phyloP scores from a whole-genome alignment of 2,113 vertebrate species.

The Corvus moneduloides region DNA sequence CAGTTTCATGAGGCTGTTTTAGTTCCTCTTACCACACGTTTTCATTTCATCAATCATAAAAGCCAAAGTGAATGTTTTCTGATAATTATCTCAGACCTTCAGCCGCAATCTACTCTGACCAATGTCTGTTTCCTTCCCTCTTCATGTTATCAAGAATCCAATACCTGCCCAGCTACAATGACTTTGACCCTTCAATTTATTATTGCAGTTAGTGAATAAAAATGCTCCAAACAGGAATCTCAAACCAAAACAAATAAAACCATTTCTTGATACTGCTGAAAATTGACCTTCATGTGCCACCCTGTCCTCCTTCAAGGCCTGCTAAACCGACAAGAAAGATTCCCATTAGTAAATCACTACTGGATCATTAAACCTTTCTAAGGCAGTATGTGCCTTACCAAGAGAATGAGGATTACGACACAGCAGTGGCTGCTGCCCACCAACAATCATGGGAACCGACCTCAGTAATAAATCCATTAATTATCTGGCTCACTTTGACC shows the following conservation, averaged over 20 bases:
- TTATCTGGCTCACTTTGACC: slow-evolving; percentile 73
- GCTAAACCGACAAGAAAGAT: slow-evolving; percentile 55
- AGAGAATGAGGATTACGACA: slow-evolving; percentile 79
- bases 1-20: background rate
- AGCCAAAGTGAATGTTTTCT: background rate
- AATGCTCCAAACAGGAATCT: background rate
- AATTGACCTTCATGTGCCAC: slow-evolving; percentile 23
- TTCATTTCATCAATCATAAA: background rate
- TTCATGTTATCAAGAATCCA: fast-evolving
- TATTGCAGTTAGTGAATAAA: background rate
- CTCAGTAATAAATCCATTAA: slow-evolving; percentile 74
- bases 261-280: slow-evolving; percentile 10
- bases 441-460: slow-evolving; percentile 75
- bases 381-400: slow-evolving; percentile 69
- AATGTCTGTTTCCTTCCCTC: background rate
- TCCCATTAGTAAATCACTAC: slow-evolving; percentile 74
- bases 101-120: fast-evolving
- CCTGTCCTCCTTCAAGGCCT: background rate
- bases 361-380: slow-evolving; percentile 75
- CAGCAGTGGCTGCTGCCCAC: slow-evolving; percentile 63
- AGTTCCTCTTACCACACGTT: background rate
- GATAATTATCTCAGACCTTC: background rate
- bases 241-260: background rate
- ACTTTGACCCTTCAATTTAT: background rate
- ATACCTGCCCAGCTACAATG: background rate